Percentiles rank a stretch among this genome's conserved stretches.
Evolutionary conservation across 2,113 vertebrate species (phyloP).

Genomic region (Macheiramphus alcinus): DNA sequence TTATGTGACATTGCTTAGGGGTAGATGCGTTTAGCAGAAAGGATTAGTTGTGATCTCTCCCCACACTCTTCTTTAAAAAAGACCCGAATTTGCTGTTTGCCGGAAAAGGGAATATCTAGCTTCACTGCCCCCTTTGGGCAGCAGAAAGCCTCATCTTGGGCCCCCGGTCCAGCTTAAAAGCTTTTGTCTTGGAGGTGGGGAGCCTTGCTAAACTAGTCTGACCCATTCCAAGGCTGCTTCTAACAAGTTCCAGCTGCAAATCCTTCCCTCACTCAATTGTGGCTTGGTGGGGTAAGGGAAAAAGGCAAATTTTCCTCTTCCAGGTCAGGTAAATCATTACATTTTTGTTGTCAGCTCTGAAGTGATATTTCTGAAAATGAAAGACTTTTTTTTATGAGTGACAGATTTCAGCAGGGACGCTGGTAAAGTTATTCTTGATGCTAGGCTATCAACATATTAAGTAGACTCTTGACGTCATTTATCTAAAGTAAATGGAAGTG

Average conservation of each 20-base stretch:
- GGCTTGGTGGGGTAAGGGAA: neutral
- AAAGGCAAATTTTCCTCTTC: neutral
- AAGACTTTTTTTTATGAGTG: neutral
- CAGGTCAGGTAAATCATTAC: neutral
- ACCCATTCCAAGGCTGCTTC: neutral
- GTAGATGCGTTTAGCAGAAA: neutral
- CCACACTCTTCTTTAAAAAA: neutral
- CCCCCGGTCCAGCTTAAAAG: neutral
- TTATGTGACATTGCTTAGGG: neutral
- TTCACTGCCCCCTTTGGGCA: neutral
- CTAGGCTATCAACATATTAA: neutral
- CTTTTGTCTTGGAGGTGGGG: neutral
- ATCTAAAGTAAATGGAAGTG: neutral
- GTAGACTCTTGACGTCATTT: neutral
- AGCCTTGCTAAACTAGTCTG: neutral
- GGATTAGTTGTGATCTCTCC: neutral
- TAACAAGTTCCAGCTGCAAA: neutral
- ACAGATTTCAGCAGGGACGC: neutral
- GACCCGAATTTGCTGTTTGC: neutral
- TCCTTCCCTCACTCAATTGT: neutral
- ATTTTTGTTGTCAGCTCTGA: neutral
- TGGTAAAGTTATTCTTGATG: neutral
- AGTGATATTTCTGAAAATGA: neutral
- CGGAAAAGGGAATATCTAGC: neutral
- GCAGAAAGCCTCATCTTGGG: neutral